Percentiles rank a stretch among this genome's conserved stretches.
phyloP scores from a whole-genome alignment of 2,888 invertebrate genomes.

The Aricia artaxerxes region DNA sequence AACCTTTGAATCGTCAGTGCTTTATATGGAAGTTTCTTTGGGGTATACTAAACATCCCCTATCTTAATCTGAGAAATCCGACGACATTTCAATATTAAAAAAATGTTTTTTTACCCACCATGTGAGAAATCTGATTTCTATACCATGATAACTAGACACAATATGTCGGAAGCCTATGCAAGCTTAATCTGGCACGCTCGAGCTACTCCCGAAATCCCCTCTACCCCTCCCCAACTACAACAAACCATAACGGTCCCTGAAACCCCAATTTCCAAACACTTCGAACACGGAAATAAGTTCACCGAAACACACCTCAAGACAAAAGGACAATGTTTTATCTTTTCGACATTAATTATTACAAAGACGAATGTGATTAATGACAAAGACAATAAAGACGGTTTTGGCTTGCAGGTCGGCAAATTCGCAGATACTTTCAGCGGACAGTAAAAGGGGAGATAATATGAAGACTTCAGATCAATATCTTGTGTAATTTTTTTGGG shows the following conservation, averaged over 20 bases:
- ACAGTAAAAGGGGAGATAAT: conserved; percentile 49
- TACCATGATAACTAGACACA: no score
- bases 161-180: no score
- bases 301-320: conserved; percentile 61
- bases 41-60: no score
- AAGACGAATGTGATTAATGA: neutral
- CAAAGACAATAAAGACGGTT: conserved; percentile 31
- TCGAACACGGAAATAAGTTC: conserved; percentile 48
- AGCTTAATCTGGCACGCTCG: no score
- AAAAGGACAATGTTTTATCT: conserved; percentile 51
- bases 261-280: conserved; percentile 46
- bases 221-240: no score
- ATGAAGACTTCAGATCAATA: conserved; percentile 52
- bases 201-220: no score
- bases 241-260: conserved; percentile 22
- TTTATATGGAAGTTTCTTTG: no score
- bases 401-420: conserved; percentile 24
- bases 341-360: conserved; percentile 28
- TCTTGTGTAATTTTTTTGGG: conserved; percentile 35
- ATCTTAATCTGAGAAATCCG: no score
- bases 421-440: conserved; percentile 38
- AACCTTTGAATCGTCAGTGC: no score
- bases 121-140: no score
- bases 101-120: no score
- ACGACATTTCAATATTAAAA: no score